A percentile compares a stretch with the other conserved stretches of the same genome.
These are phyloP conservation scores for Gymnocheta viridis DNA, from an alignment of 2,888 invertebrate species.

Conservation along the genomic window DNA sequence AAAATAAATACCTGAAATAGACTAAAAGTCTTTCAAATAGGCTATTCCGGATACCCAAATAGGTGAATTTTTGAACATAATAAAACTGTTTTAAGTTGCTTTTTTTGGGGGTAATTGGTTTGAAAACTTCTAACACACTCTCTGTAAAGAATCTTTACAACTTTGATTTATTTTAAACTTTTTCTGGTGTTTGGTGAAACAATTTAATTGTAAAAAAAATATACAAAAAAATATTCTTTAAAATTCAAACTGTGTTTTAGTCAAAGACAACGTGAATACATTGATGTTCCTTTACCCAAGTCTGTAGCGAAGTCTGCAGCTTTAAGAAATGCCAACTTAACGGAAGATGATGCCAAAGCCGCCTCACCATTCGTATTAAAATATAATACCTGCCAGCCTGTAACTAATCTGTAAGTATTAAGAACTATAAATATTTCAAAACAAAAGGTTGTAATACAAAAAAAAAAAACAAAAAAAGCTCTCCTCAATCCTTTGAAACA, in stretches of 20 bases:
- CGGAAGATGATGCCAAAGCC: conserved; percentile 65
- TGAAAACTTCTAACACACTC: not conserved
- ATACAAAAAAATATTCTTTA: not conserved
- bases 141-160: not conserved
- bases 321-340: conserved; percentile 66
- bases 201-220: not conserved
- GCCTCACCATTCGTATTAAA: conserved; percentile 78
- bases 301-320: conserved; percentile 77
- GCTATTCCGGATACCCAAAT: no score
- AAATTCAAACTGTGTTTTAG: conserved; percentile 70
- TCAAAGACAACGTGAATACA: conserved; percentile 80
- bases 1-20: no score
- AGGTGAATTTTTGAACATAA: no score
- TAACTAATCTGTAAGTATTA: conserved; percentile 78
- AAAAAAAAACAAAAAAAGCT: conserved; percentile 8
- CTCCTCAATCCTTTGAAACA: conserved; percentile 83
- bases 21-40: no score
- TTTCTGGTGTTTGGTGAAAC: conserved; percentile 21
- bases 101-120: not conserved
- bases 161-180: not conserved
- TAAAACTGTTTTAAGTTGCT: no score
- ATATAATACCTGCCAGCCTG: conserved; percentile 79
- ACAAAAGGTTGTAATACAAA: not conserved
- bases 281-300: conserved; percentile 82
- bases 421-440: not conserved